phyloP scores from a whole-genome alignment of 2,797 vertebrate species.

The Periparus ater region DNA sequence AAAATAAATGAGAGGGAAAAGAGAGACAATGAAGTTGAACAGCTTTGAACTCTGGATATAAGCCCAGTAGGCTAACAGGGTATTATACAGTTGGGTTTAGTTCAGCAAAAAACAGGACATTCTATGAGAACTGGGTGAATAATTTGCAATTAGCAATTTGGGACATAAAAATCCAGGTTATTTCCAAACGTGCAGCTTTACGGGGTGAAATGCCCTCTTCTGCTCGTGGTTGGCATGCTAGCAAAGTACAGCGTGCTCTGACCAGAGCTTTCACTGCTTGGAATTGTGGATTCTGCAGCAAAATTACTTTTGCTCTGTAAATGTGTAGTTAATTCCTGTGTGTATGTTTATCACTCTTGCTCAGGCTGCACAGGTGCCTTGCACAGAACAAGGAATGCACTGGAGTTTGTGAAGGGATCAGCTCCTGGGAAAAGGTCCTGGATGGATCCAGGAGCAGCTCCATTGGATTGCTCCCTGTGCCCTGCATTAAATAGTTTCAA shows the following conservation, averaged over 20 bases:
- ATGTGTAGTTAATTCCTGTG: background rate
- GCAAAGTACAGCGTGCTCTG: background rate
- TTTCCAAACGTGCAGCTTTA: background rate
- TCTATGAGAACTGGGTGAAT: conserved; percentile 32
- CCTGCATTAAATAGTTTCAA: background rate
- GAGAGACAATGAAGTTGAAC: background rate
- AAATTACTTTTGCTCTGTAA: background rate
- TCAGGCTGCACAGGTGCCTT: background rate
- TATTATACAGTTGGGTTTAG: conserved; percentile 18
- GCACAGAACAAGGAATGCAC: rapidly evolving
- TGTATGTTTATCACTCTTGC: rapidly evolving
- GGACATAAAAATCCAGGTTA: background rate
- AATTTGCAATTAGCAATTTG: conserved; percentile 39
- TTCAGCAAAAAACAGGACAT: conserved; percentile 38
- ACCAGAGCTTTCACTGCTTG: background rate
- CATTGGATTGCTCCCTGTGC: background rate
- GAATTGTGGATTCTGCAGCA: background rate
- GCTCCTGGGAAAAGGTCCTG: background rate
- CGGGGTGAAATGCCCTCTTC: background rate
- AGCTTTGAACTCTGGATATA: conserved; percentile 49
- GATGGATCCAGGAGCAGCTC: background rate
- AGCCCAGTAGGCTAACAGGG: conserved; percentile 63
- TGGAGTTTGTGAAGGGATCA: background rate
- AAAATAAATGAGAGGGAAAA: conserved; percentile 11
- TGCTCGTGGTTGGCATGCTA: background rate